These are phyloP conservation scores for Liopterus haemorrhoidalis DNA, from an alignment of 2,888 invertebrate species.

Conservation along the genomic window DNA sequence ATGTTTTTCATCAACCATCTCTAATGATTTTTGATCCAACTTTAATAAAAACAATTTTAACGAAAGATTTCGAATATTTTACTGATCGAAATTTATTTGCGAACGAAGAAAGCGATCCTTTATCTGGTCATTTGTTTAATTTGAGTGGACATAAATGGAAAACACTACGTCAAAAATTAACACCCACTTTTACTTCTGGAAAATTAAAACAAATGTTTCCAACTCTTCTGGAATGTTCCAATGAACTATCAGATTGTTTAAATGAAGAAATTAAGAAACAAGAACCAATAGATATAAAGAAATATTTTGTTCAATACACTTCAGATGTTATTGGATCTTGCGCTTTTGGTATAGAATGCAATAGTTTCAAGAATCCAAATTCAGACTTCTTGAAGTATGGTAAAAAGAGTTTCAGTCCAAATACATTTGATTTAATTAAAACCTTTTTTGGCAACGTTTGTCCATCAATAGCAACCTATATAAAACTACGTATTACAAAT, in stretches of 20 bases:
- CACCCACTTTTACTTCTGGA: constrained; percentile 58
- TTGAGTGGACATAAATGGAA: constrained; percentile 55
- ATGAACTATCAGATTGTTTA: constrained; percentile 46
- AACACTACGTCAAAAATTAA: constrained; percentile 52
- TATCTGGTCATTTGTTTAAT: constrained; percentile 53
- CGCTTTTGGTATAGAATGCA: constrained; percentile 20
- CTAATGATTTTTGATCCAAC: constrained; percentile 36
- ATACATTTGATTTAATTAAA: constrained; percentile 11
- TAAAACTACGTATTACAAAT: constrained; percentile 17
- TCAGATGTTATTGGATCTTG: constrained; percentile 19
- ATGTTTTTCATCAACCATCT: constrained; percentile 27
- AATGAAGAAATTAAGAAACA: constrained; percentile 26
- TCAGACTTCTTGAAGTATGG: constrained; percentile 11
- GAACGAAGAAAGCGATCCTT: constrained; percentile 52
- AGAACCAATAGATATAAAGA: constrained; percentile 18
- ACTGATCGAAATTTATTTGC: constrained; percentile 54
- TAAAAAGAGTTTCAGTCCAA: constrained; percentile 9
- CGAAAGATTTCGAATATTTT: constrained; percentile 55
- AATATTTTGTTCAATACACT: constrained; percentile 8
- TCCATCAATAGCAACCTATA: constrained; percentile 9
- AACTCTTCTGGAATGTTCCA: constrained; percentile 50
- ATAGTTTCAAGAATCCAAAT: constrained; percentile 19
- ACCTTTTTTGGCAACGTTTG: constrained; percentile 5
- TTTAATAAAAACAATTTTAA: constrained; percentile 46
- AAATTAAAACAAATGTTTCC: constrained; percentile 58